phyloP scores from a whole-genome alignment of 2,113 vertebrate species.

The Stercorarius parasiticus region DNA sequence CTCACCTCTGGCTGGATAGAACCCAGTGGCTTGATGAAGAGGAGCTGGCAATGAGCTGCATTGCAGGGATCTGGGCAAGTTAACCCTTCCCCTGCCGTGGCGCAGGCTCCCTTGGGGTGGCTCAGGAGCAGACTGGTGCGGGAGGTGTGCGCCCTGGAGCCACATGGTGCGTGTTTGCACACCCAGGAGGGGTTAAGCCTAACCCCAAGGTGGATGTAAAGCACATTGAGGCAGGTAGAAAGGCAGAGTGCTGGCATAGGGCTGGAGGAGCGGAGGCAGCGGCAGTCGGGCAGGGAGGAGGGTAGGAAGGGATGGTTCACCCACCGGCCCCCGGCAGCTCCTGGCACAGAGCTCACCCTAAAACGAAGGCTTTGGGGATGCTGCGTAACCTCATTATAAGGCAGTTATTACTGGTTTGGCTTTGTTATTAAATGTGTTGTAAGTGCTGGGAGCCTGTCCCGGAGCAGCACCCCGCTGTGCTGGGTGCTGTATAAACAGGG shows the following conservation, averaged over 20 bases:
- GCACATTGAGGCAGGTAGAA: not conserved
- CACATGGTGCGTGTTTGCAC: not conserved
- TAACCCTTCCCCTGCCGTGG: not conserved
- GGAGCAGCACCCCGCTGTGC: not conserved
- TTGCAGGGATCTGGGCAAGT: not conserved
- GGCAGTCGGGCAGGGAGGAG: not conserved
- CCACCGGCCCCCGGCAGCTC: fast-evolving
- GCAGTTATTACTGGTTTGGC: not conserved
- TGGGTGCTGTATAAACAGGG: conserved; percentile 22
- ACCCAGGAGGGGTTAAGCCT: not conserved
- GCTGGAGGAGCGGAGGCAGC: not conserved
- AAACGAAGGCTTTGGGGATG: not conserved
- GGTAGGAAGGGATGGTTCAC: not conserved
- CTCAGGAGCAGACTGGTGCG: not conserved
- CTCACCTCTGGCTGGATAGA: not conserved
- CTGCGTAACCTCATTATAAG: not conserved
- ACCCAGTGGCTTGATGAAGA: not conserved
- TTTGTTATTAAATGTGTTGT: conserved; percentile 15
- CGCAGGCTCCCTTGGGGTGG: not conserved
- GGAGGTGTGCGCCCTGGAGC: not conserved
- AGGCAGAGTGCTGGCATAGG: not conserved
- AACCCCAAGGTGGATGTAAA: not conserved
- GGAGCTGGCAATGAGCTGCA: not conserved
- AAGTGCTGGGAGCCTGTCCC: not conserved
- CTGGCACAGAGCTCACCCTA: not conserved